Evolutionary conservation across 2,797 vertebrate genomes (phyloP), one percentile per base, ranked within the genome.

Genomic region (Masticophis lateralis): DNA sequence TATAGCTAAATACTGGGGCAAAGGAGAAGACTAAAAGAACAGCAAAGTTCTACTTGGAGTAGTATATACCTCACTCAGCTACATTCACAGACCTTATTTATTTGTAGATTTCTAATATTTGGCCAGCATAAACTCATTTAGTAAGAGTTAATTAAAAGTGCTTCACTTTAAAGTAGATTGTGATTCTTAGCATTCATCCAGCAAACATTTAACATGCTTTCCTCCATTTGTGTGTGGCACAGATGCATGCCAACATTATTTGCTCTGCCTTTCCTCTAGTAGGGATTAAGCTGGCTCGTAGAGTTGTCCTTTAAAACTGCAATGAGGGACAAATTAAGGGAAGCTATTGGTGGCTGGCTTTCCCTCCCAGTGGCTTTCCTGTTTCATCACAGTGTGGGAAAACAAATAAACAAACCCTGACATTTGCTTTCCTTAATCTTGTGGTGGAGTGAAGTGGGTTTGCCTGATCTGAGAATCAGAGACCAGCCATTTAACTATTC

Each of bases 1-100:
- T 94, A 94, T 96, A 95, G 87, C n/a, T 88, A 94, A 95, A 83
- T 91, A 86, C 1, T 4, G 28, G 88, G 57, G 55, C 61, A 90
- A 69, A 91, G 92, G 90, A 94, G 92, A 63, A 63, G 87, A 95
- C 63, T 9, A 91, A 43, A 90, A 94, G 91, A 92, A 87, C 60
- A 60, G 92, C 92, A 22, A 5, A 2, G 28, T 27, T 2, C 20
- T 61, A 47, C 4, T 91, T 92, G 69, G 8, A 11, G 20, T 59
- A 25, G 20, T 88, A 8, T 93, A 27, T 4, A 57, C 25, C 14
- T 57, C 69, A 7, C 32, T n/a, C 14, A 55, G 74, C 57, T 93
- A 37, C 27, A 69, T 37, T 51, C 20, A 43, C 43, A 88, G 79
- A 4, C 28, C 32, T 57, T 87, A 32, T 16, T 59, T 61, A 87